Percentiles rank a stretch among this genome's conserved stretches.
These are phyloP conservation scores for Triplophysa bombifrons DNA, from an alignment of 2,797 vertebrate species.

Conservation along the genomic window DNA sequence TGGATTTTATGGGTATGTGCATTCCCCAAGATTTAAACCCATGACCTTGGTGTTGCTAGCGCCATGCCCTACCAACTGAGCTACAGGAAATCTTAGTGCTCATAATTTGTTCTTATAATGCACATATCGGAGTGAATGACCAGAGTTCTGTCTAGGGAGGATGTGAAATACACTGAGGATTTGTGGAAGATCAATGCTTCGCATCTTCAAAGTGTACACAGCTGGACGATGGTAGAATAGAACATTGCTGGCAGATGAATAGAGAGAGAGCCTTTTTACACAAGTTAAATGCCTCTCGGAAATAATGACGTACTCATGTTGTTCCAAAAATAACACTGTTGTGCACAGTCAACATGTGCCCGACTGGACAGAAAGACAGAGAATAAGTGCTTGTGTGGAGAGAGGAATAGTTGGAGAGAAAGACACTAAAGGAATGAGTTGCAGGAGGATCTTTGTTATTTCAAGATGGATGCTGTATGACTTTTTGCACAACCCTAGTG, in stretches of 20 bases:
- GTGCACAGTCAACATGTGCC: slow-evolving; percentile 62
- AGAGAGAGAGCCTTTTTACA: slow-evolving; percentile 40
- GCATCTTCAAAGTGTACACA: slow-evolving; percentile 46
- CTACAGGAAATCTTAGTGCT: background rate
- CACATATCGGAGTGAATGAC: background rate
- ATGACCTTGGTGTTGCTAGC: background rate
- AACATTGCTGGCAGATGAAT: slow-evolving; percentile 47
- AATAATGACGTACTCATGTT: slow-evolving; percentile 58
- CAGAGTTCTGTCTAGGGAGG: slow-evolving; percentile 7
- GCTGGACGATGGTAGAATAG: slow-evolving; percentile 40
- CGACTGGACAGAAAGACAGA: slow-evolving; percentile 20
- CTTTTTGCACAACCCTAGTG: background rate
- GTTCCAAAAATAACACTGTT: slow-evolving; percentile 63
- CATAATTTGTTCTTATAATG: background rate
- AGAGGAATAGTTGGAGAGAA: background rate
- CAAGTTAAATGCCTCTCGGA: slow-evolving; percentile 48
- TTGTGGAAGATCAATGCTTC: slow-evolving; percentile 28
- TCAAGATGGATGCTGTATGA: background rate
- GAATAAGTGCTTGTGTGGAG: background rate
- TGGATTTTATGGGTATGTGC: background rate
- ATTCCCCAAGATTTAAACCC: background rate
- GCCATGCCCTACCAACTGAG: background rate
- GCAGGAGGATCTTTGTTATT: background rate
- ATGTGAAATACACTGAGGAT: slow-evolving; percentile 5
- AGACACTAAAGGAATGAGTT: background rate